These are phyloP conservation scores for Drosophila leontia DNA, from an alignment of 1,140 invertebrate genomes.

Conservation along the genomic window DNA sequence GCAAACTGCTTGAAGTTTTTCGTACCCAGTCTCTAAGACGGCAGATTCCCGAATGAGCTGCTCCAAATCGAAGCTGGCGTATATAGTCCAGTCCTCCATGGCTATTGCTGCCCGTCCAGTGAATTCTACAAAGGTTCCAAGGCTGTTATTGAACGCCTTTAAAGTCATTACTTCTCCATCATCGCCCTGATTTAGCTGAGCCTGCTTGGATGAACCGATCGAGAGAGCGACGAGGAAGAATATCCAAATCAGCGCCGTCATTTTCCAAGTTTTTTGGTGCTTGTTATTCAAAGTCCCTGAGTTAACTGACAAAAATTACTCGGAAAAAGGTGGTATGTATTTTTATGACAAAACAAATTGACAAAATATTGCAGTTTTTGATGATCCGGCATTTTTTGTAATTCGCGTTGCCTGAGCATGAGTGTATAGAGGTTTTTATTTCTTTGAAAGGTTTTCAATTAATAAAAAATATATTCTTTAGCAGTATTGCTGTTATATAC, in stretches of 20 bases:
- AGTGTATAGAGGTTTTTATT: no score
- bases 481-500: no score
- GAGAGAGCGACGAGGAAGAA: neutral
- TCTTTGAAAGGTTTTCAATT: no score
- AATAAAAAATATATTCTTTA: no score
- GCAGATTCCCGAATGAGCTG: neutral
- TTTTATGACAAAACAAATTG: neutral
- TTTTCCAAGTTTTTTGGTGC: neutral
- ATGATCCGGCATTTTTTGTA: neutral
- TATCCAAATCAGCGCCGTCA: neutral
- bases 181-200: neutral
- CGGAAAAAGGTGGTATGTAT: neutral
- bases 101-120: constrained; percentile 15
- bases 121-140: constrained; percentile 23
- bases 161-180: constrained; percentile 1
- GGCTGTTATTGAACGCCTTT: constrained; percentile 14
- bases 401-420: no score
- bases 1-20: neutral
- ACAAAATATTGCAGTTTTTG: neutral
- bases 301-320: neutral
- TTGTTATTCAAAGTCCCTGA: neutral
- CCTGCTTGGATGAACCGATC: neutral
- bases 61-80: constrained; percentile 3
- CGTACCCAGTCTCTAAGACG: neutral
- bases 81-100: constrained; percentile 9